Percentiles rank a stretch among this genome's conserved stretches.
These are phyloP conservation scores for Arctia plantaginis DNA, from an alignment of 2,888 invertebrate species.

Conservation along the genomic window DNA sequence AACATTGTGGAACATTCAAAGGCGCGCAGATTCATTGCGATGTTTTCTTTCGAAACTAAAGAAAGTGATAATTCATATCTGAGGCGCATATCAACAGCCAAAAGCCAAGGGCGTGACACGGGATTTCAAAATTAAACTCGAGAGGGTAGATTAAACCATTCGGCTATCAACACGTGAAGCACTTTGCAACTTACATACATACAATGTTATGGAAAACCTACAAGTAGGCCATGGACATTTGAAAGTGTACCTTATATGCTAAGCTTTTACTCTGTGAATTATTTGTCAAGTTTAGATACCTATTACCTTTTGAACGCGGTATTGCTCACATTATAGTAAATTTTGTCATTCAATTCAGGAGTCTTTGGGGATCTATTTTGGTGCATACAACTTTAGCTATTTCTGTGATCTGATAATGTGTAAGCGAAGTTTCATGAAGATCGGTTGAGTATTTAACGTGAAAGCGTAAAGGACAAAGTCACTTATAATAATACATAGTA, in stretches of 20 bases:
- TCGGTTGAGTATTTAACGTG: neutral
- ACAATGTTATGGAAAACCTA: neutral
- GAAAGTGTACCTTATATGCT: neutral
- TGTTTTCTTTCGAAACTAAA: neutral
- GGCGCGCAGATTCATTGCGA: neutral
- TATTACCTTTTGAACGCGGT: neutral
- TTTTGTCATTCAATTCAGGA: neutral
- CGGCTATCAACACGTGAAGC: neutral
- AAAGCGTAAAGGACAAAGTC: neutral
- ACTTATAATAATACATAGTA: neutral
- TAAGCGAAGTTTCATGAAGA: neutral
- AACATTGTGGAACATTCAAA: neutral
- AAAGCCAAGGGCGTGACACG: neutral
- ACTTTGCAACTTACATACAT: neutral
- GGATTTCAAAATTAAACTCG: neutral
- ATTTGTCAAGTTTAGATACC: neutral
- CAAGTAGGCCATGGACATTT: neutral
- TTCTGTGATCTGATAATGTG: too few relatives aligned
- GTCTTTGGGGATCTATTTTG: neutral
- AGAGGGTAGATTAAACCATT: neutral
- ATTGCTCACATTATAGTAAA: neutral
- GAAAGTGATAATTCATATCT: neutral
- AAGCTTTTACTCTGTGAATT: neutral
- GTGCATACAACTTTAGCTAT: too few relatives aligned
- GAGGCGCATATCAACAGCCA: neutral